Evolutionary conservation across 2,797 vertebrate species (phyloP), one percentile per base, ranked within the genome.

Genomic region (Gadopsis bispinosus): DNA sequence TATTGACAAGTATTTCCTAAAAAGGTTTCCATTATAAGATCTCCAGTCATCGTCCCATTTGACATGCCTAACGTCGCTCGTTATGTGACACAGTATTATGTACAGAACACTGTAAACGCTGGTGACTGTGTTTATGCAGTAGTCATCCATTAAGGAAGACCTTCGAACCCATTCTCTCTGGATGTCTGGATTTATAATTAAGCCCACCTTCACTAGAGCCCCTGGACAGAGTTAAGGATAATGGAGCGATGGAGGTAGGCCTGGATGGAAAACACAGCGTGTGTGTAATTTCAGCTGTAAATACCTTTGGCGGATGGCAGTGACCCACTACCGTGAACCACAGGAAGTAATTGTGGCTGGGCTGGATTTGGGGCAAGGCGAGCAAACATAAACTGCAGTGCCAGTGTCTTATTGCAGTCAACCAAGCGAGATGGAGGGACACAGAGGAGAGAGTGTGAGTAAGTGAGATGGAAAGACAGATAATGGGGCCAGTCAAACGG

Each of bases 221-320:
- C 75, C 64, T 61, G 77, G 80, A 83, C 63, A 56, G 29, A 73
- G 61, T 41, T 22, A 45, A 37, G 74, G 75, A 83, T 83, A 77
- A 81, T 83, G 74, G 74, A 81, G 51, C n/a, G 11, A 50, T 41
- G 73, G 48, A 82, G 79, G 81, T 72, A 69, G 65, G 43, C 37
- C 69, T 71, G 66, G 79, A 72, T 41, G 68, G 72, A 83, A 85
- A 85, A 75, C 75, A 84, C 64, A 59, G 68, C 81, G 90, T 91
- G 91, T 92, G 91, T 92, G 91, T 92, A 91, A 93, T 91, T 91
- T 93, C 89, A 94, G 83, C 91, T 84, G 87, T 92, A 93, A 93
- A 87, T 88, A 93, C 86, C 87, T 85, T 79, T 88, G 89, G 89
- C 83, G 75, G 90, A 79, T 81, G 87, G 85, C 83, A 81, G 79